phyloP scores from a whole-genome alignment of 2,113 vertebrate genomes.

The Megaceryle torquata region DNA sequence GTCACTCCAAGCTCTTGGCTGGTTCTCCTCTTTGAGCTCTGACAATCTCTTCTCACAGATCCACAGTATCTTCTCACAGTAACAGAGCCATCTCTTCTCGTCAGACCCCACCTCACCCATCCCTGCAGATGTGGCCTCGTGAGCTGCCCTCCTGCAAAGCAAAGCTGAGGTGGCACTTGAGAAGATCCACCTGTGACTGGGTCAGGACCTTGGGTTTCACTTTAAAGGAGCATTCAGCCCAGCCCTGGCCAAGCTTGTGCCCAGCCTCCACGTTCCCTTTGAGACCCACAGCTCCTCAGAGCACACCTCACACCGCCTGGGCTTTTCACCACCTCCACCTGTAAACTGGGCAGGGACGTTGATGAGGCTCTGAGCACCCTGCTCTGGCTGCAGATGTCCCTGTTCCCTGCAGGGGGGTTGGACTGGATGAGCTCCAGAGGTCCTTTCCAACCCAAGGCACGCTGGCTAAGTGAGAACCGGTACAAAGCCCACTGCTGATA shows the following conservation, averaged over 20 bases:
- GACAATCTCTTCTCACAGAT: no score
- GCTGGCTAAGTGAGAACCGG: background rate
- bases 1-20: background rate
- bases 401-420: no score
- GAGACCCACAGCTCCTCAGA: background rate
- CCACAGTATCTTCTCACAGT: no score
- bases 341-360: background rate
- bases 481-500: rapidly evolving
- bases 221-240: background rate
- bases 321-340: background rate
- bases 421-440: no score
- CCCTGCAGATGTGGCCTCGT: no score
- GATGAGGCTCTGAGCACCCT: no score
- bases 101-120: background rate
- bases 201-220: background rate
- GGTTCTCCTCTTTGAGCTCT: background rate
- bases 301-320: background rate
- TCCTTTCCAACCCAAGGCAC: no score
- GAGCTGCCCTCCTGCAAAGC: background rate
- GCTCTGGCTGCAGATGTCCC: no score
- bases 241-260: background rate
- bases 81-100: background rate
- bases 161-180: background rate
- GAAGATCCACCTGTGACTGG: background rate
- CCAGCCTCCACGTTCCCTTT: background rate